phyloP scores from a whole-genome alignment of 2,888 invertebrate genomes.

The Quadroppia sp. region DNA sequence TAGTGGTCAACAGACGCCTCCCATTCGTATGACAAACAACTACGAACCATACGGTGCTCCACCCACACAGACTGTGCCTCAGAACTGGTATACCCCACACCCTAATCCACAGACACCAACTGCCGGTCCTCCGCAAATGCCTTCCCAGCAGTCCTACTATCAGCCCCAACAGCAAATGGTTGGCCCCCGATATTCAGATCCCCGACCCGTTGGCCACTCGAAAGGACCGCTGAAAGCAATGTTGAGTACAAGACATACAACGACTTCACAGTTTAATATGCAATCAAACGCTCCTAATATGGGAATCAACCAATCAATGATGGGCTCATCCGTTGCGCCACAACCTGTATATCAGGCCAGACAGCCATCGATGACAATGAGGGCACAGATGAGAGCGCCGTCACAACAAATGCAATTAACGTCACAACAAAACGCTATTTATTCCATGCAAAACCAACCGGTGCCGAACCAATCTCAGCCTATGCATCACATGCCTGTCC shows the following conservation, averaged over 20 bases:
- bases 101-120: constrained; percentile 8
- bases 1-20: constrained; percentile 43
- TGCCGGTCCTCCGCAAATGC: not conserved
- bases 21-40: constrained; percentile 33
- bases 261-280: constrained; percentile 23
- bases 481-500: constrained; percentile 35
- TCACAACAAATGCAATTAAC: constrained; percentile 28
- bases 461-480: constrained; percentile 1
- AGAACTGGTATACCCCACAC: constrained; percentile 22
- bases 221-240: constrained; percentile 82
- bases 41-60: constrained; percentile 20
- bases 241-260: constrained; percentile 70
- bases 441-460: constrained; percentile 34
- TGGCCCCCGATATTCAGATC: not conserved
- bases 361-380: constrained; percentile 45
- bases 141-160: not conserved
- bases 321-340: not conserved
- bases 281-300: constrained; percentile 2
- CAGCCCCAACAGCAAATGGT: constrained; percentile 14
- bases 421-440: constrained; percentile 32
- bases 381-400: constrained; percentile 42
- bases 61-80: not conserved
- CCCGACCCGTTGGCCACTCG: constrained; percentile 58
- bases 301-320: constrained; percentile 28
- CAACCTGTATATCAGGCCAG: constrained; percentile 45